Percentiles rank a stretch among this genome's conserved stretches.
Conservation (phyloP, 2,797 vertebrate genomes). For the Helostoma temminkii region DNA sequence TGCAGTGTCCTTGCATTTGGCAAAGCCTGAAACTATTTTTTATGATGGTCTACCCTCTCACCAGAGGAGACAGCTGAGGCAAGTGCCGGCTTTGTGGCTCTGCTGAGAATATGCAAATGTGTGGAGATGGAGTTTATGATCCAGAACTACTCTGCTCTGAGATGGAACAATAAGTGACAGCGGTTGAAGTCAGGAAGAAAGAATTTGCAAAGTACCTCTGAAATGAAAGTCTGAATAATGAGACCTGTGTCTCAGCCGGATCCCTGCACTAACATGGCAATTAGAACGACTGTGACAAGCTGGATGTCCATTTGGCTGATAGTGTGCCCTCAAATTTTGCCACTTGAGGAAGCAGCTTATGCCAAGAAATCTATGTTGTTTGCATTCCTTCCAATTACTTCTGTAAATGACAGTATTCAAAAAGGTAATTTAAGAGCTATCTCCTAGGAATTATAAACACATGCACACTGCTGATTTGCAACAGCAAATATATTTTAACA, state of each 20-base stretch:
- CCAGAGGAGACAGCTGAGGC: constrained; percentile 58
- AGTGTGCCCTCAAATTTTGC: constrained; percentile 35
- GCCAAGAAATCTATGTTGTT: constrained; percentile 33
- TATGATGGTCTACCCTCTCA: constrained; percentile 43
- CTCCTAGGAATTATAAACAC: background rate
- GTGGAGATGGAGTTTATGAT: constrained; percentile 79
- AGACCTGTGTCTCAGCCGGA: constrained; percentile 60
- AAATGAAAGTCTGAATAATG: constrained; percentile 79
- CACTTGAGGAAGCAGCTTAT: constrained; percentile 34
- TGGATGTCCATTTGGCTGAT: constrained; percentile 34
- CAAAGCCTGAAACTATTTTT: constrained; percentile 18
- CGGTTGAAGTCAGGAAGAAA: constrained; percentile 53
- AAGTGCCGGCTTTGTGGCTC: constrained; percentile 39
- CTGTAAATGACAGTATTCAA: constrained; percentile 21
- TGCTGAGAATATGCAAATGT: constrained; percentile 74
- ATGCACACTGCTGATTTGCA: background rate
- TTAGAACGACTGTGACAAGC: constrained; percentile 62
- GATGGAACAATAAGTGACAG: constrained; percentile 73
- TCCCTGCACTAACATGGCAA: constrained; percentile 59
- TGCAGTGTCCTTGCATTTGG: constrained; percentile 35
- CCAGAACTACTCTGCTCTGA: constrained; percentile 73
- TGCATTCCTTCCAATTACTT: constrained; percentile 27
- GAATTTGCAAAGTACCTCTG: constrained; percentile 65
- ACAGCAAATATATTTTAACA: background rate
- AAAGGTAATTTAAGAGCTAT: background rate